These are phyloP conservation scores for Adelges cooleyi DNA, from an alignment of 1,140 invertebrate genomes.

Conservation along the genomic window DNA sequence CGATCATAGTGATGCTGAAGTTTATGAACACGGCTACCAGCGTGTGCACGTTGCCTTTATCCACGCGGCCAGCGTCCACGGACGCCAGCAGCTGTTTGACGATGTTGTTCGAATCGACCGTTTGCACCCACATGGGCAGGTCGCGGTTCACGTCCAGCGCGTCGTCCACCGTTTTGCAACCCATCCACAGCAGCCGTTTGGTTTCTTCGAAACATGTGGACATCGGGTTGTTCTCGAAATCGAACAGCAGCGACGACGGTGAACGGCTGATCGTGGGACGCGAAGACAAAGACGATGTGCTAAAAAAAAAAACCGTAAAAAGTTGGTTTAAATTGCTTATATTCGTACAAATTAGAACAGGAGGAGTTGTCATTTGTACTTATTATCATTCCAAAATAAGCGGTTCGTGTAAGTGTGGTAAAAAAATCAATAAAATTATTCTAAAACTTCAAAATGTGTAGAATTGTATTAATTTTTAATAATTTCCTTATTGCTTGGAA, in stretches of 20 bases:
- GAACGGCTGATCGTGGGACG: not conserved
- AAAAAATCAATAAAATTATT: too few species aligned
- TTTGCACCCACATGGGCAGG: constrained; percentile 22
- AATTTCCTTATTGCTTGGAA: too few species aligned
- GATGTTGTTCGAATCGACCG: constrained; percentile 23
- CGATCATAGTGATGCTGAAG: constrained; percentile 20
- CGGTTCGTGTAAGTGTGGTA: too few species aligned
- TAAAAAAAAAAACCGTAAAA: constrained; percentile 7
- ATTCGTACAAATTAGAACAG: too few species aligned
- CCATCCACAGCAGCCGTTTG: constrained; percentile 7
- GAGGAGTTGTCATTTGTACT: too few species aligned
- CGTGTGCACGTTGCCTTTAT: constrained; percentile 14
- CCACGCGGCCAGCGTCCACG: not conserved
- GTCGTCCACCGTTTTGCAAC: constrained; percentile 18
- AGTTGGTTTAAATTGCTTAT: too few species aligned
- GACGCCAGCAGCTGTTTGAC: constrained; percentile 22
- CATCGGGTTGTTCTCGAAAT: constrained; percentile 4
- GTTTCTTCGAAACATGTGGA: constrained; percentile 13
- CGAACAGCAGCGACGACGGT: constrained; percentile 6
- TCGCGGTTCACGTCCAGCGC: constrained; percentile 11
- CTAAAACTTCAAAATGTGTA: too few species aligned
- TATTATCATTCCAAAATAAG: too few species aligned
- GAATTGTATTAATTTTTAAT: too few species aligned
- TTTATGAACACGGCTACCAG: constrained; percentile 17
- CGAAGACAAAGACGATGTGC: constrained; percentile 9